phyloP scores from a whole-genome alignment of 2,113 vertebrate genomes.

The Picathartes gymnocephalus region DNA sequence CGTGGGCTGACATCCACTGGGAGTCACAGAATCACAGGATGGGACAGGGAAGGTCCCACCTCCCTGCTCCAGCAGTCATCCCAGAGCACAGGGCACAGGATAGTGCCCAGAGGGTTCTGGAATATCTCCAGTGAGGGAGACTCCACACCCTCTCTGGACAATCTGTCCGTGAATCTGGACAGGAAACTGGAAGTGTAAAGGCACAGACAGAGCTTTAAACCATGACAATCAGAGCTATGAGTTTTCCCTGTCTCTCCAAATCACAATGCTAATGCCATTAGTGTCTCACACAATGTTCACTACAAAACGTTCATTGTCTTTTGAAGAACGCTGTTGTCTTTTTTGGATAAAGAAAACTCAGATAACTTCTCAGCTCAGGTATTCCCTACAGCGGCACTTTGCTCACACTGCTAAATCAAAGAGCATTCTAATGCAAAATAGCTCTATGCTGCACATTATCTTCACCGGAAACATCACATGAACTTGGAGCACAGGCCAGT shows the following conservation, averaged over 20 bases:
- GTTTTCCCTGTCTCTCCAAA: background rate
- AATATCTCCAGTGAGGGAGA: background rate
- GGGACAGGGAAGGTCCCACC: background rate
- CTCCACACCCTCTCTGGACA: background rate
- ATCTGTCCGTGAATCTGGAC: background rate
- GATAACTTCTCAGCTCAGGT: background rate
- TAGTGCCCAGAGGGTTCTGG: background rate
- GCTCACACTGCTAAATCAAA: background rate
- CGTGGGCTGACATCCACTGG: background rate
- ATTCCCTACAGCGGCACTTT: background rate
- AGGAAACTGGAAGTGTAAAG: background rate
- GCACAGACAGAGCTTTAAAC: background rate
- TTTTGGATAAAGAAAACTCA: background rate
- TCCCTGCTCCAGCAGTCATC: background rate
- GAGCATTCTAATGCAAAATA: background rate
- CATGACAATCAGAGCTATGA: background rate
- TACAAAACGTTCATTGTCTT: background rate
- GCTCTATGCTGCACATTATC: background rate
- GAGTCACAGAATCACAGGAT: background rate
- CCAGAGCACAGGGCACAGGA: accelerated
- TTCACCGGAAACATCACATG: conserved; percentile 1
- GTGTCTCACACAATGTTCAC: background rate
- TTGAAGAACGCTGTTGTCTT: background rate
- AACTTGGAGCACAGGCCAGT: background rate
- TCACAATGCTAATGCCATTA: background rate